Evolutionary conservation across 2,113 vertebrate genomes (phyloP), one percentile per base, ranked within the genome.

Genomic region (Saccopteryx bilineata): DNA sequence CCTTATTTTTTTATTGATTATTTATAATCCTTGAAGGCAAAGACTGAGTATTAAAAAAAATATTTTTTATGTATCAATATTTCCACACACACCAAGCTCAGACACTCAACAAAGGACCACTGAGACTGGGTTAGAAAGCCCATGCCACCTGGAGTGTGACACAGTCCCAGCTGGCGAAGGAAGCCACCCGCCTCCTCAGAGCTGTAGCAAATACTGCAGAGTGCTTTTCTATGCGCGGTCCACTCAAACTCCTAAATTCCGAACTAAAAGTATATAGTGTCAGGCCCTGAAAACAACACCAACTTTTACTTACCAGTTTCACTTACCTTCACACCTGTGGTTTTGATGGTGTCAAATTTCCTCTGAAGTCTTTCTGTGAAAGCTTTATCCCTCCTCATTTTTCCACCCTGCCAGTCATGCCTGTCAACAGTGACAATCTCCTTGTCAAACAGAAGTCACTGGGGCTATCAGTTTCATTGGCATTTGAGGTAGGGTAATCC

Each of bases 271-370:
- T 39, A 33, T 54, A n/a, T n/a, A 79, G 46, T 17, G 7, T 80
- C 46, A 88, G 78, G 78, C 85, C 66, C 92, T 85, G 72, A 68
- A 90, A 94, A 82, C 58, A 93, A 65, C 26, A 75, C 72, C 33
- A 94, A 97, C 97, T 97, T 97, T 97, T 97, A 97, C 97, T 97
- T 95, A 78, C 13, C 0, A 26, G 89, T 97, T 97, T 97, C 97
- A 97, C 96, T 97, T 87, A 95, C 85, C 92, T 92, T 96, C 94
- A 96, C 97, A 97, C 94, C 97, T 97, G 97, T 94, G 97, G 96
- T 96, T 97, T 97, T 56, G 31, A 94, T 94, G 93, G 97, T 96
- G 94, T 97, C 95, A 89, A 61, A 91, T 97, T 96, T 97, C 97
- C 94, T 96, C 93, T 94, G 93, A 97, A 96, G 91, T 80, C 82